phyloP scores from a whole-genome alignment of 2,113 vertebrate species.

The Tinamus guttatus region DNA sequence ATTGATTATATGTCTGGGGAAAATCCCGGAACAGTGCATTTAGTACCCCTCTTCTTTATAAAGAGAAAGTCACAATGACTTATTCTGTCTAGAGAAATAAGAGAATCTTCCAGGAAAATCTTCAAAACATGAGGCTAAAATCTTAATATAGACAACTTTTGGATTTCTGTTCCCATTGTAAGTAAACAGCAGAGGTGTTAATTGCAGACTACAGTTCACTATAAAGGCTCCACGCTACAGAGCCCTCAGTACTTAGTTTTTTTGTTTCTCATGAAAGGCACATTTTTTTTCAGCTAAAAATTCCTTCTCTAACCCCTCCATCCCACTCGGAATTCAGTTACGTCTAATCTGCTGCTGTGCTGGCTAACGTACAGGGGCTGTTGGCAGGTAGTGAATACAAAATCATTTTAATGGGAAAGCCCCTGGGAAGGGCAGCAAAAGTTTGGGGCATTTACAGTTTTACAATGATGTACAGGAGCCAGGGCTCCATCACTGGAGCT shows the following conservation, averaged over 20 bases:
- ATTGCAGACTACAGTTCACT: slow-evolving; percentile 72
- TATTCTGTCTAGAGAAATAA: slow-evolving; percentile 41
- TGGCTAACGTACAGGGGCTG: slow-evolving; percentile 77
- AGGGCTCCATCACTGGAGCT: background rate
- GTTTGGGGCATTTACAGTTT: slow-evolving; percentile 75
- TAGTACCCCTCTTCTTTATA: slow-evolving; percentile 64
- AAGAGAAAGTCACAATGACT: slow-evolving; percentile 53
- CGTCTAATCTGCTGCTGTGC: slow-evolving; percentile 79
- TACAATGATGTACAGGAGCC: slow-evolving; percentile 49
- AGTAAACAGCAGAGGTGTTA: slow-evolving; percentile 68
- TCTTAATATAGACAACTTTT: slow-evolving; percentile 60
- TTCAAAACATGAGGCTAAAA: slow-evolving; percentile 20
- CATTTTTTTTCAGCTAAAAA: slow-evolving; percentile 17
- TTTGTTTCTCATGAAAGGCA: slow-evolving; percentile 77
- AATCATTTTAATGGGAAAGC: slow-evolving; percentile 81
- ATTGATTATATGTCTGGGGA: slow-evolving; percentile 69
- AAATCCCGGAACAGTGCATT: slow-evolving; percentile 53
- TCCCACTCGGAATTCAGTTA: slow-evolving; percentile 82
- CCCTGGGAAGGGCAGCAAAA: slow-evolving; percentile 79
- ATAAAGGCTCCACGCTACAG: slow-evolving; percentile 62
- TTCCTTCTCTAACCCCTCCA: slow-evolving; percentile 66
- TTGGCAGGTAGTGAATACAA: slow-evolving; percentile 85
- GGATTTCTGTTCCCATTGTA: slow-evolving; percentile 61
- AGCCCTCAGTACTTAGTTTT: slow-evolving; percentile 66
- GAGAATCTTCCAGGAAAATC: slow-evolving; percentile 57